Evolutionary conservation across 2,888 invertebrate genomes (phyloP), one percentile per base, ranked within the genome.

Genomic region (Eupithecia inturbata): DNA sequence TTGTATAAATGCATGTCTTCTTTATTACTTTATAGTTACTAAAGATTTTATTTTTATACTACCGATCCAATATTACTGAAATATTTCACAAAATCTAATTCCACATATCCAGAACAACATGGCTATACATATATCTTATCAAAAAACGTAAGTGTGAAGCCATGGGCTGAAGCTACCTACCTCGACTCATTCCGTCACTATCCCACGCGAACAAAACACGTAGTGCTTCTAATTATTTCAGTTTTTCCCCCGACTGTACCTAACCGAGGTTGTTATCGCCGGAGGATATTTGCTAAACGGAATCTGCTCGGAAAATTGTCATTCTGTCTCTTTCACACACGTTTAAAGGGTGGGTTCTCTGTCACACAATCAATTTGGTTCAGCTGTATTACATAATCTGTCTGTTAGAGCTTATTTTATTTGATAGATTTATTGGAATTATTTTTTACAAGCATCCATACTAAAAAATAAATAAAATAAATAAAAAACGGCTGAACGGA

Each of bases 211-310:
- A 10, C n/a, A 53, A 53, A 53, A n/a, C 53, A 22, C 16, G 53
- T n/a, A n/a, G n/a, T 53, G n/a, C 10, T 53, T 53, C 53, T 12
- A 26, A 28, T 22, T 45, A 33, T 36, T 19, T 9, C 45, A 9
- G 19, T 31, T 36, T 45, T 69, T 41, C 36, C 66, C 66, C 41
- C 33, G 12, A 73, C 60, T 19, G 41, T 69, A 74, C 71, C 36
- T 12, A 66, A 14, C 16, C 19, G 62, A 22, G 66, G 66, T 26
- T 39, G 66, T 26, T 39, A 41, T 22, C 66, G 22, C 64, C 53
- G 73, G 84, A 83, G 78, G 83, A 82, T 85, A 84, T 86, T 86
- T 85, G 80, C 84, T 85, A 85, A 87, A 84, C 83, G 82, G 83
- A 83, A 78, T 69, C 68, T 57, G 68, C 53, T 68, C 28, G 79